Evolutionary conservation across 2,888 invertebrate genomes (phyloP), one percentile per base, ranked within the genome.

Genomic region (Timema podura): DNA sequence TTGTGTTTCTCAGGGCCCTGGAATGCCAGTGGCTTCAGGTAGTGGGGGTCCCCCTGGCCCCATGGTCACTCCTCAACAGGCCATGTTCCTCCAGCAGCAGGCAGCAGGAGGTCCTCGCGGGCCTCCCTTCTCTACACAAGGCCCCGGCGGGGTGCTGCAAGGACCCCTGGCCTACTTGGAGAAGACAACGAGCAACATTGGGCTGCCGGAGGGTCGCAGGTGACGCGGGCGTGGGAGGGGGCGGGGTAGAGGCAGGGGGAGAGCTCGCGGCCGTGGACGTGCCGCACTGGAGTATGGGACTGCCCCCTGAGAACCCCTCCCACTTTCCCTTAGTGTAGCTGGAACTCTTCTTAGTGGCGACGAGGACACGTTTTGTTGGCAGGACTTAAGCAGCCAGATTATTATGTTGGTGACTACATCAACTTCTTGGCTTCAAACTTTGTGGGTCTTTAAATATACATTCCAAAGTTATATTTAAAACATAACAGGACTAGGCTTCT

Each of bases 101-200:
- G 84, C 86, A 0, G 77, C 80, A 78, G 79, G 78, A 57, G 81
- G 80, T 65, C 84, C 85, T 0, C 82, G 86, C 13, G 84, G 86
- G 1, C 83, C 84, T 0, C 82, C 82, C 74, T 70, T 72, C 11
- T 64, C 73, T 10, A 64, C 64, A 11, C 77, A 74, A 69, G 77
- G 79, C 82, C 84, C 73, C 10, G 84, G 84, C 7, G 84, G 86
- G 0, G 85, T 90, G 3, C 83, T 93, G 69, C 93, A 92, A 75
- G 93, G 94, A 8, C 95, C 94, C 0, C 84, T 95, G 73, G 94
- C 94, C 0, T 94, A 90, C 79, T 83, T 95, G 73, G 94, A 95
- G 84, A 93, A 94, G 84, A 93, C 93, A 74, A 92, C 94, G 78
- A 93, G 93, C 82, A 94, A 93, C 83, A 94, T 95, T 87, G 94